These are phyloP conservation scores for Hemichromis elongatus DNA, from an alignment of 2,113 vertebrate species.

Conservation along the genomic window DNA sequence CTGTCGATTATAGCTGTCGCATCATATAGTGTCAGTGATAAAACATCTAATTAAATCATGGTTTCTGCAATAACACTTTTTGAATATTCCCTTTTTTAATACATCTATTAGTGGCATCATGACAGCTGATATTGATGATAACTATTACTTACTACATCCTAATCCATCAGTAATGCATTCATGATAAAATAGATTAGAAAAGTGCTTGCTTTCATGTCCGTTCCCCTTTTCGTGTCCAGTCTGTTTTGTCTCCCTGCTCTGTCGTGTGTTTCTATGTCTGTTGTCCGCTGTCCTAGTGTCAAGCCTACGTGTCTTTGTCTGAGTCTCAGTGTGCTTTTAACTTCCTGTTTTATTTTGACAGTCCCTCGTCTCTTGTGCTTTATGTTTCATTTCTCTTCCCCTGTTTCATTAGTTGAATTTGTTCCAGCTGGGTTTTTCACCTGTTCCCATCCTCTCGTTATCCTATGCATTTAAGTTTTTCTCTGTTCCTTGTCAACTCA, in stretches of 20 bases:
- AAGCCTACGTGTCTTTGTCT: too few relatives aligned
- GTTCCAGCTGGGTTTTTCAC: too few relatives aligned
- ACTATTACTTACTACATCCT: not conserved
- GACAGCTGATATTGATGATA: not conserved
- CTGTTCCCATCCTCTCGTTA: not conserved
- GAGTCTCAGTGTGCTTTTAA: too few relatives aligned
- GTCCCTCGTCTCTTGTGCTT: too few relatives aligned
- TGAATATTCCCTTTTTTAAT: not conserved
- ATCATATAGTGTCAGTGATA: not conserved
- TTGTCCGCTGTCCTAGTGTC: too few relatives aligned
- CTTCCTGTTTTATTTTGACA: too few relatives aligned
- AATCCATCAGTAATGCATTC: not conserved
- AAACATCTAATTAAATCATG: not conserved
- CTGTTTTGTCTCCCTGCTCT: too few relatives aligned
- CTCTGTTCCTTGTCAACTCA: not conserved
- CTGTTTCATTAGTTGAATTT: too few relatives aligned
- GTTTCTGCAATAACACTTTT: accelerated
- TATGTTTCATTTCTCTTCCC: too few relatives aligned
- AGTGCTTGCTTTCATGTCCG: not conserved
- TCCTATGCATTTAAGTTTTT: not conserved
- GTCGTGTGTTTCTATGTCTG: too few relatives aligned
- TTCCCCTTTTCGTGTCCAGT: not conserved
- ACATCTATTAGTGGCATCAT: not conserved
- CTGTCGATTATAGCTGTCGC: not conserved
- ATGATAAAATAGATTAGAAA: not conserved